A percentile compares a stretch with the other conserved stretches of the same genome.
These are phyloP conservation scores for Spheniscus mendiculus DNA, from an alignment of 2,113 vertebrate genomes.

Conservation along the genomic window DNA sequence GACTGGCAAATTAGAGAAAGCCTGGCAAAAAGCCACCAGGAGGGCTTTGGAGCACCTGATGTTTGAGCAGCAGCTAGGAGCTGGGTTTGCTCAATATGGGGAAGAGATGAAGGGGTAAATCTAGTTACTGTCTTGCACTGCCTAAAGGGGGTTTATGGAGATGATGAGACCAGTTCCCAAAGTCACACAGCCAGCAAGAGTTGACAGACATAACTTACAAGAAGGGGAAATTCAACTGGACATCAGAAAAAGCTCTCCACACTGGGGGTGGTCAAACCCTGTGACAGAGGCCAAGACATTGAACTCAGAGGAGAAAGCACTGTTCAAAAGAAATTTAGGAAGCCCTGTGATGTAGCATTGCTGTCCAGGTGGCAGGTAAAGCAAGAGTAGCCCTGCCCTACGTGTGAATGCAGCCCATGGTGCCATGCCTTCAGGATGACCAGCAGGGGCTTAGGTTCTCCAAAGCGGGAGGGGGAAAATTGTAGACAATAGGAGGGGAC, in stretches of 20 bases:
- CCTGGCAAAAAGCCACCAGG: background rate
- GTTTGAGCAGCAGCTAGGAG: background rate
- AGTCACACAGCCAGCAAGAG: background rate
- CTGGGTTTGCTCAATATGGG: background rate
- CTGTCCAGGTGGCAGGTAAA: background rate
- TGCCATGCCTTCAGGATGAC: background rate
- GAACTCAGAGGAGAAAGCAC: background rate
- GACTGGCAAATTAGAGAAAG: background rate
- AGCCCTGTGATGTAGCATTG: background rate
- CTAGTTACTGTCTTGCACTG: background rate
- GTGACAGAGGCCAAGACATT: background rate
- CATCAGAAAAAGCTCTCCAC: background rate
- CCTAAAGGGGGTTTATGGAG: background rate
- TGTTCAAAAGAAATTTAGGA: background rate
- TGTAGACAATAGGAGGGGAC: background rate
- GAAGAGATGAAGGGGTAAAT: background rate
- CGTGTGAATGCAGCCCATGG: no score
- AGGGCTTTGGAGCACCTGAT: background rate
- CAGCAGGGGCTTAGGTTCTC: background rate
- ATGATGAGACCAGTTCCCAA: background rate
- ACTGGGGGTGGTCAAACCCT: background rate
- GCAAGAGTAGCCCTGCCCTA: background rate
- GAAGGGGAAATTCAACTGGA: background rate
- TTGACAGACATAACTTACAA: background rate
- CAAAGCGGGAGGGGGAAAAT: background rate